Percentiles rank a stretch among this genome's conserved stretches.
Conservation (phyloP, 2,888 invertebrate genomes). For the Imbricaverruca yamaguchii region DNA sequence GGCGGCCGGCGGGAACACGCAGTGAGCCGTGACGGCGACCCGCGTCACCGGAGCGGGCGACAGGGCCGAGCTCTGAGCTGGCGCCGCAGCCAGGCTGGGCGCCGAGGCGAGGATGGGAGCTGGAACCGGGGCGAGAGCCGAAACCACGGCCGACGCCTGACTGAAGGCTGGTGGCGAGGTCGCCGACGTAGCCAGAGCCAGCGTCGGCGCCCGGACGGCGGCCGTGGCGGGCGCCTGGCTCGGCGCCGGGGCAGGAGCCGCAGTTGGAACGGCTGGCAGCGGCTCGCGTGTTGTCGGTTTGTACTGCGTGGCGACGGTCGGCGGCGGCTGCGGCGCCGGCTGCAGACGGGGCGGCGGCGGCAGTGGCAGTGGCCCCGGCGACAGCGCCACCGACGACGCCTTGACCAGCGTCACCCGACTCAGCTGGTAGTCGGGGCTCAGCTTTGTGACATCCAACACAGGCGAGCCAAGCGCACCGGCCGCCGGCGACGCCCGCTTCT, state of each 20-base stretch:
- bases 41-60: too few species aligned
- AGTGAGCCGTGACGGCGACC: too few species aligned
- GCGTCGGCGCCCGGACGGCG: constrained; percentile 95
- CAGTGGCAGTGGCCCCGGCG: constrained; percentile 66
- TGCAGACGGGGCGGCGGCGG: constrained; percentile 87
- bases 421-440: constrained; percentile 44
- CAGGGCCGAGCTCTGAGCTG: too few species aligned
- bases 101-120: not conserved
- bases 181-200: constrained; percentile 73
- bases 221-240: constrained; percentile 67
- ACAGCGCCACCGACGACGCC: constrained; percentile 57
- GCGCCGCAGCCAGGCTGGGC: too few species aligned
- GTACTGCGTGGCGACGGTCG: constrained; percentile 61
- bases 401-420: constrained; percentile 14
- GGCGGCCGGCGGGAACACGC: too few species aligned
- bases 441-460: constrained; percentile 71
- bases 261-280: constrained; percentile 44
- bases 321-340: constrained; percentile 92
- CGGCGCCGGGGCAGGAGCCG: constrained; percentile 90
- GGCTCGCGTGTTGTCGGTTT: constrained; percentile 82
- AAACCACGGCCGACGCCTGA: not conserved
- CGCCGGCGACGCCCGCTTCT: not conserved
- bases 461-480: constrained; percentile 61
- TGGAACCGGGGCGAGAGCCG: not conserved
- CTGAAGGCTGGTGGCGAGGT: not conserved